A percentile compares a stretch with the other conserved stretches of the same genome.
Conservation (phyloP, 2,797 vertebrate genomes). For the Discoglossus pictus region DNA sequence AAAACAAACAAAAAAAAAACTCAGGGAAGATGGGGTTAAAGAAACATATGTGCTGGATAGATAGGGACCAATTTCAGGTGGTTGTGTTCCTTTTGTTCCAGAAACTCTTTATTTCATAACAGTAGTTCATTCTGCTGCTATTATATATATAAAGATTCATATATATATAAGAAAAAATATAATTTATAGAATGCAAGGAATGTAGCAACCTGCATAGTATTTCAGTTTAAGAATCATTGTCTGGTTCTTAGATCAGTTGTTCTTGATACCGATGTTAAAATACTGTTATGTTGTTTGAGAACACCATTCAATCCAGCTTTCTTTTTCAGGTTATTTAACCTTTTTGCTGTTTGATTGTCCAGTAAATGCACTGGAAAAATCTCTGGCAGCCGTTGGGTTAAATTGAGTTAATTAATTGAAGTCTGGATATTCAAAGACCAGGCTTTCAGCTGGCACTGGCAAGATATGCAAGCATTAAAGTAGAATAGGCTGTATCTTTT, state of each 20-base stretch:
- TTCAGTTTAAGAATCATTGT: constrained; percentile 68
- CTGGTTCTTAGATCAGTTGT: constrained; percentile 62
- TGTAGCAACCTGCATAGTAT: constrained; percentile 80
- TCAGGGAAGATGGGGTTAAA: constrained; percentile 37
- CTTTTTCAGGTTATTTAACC: constrained; percentile 9
- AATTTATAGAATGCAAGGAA: constrained; percentile 80
- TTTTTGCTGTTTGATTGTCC: too few relatives aligned
- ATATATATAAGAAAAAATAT: constrained; percentile 57
- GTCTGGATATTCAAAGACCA: too few relatives aligned
- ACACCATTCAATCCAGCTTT: constrained; percentile 27
- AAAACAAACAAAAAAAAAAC: constrained; percentile 4
- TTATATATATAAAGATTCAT: constrained; percentile 42
- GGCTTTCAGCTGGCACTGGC: too few relatives aligned
- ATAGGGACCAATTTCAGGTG: constrained; percentile 73
- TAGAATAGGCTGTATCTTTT: too few relatives aligned
- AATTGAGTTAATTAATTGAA: too few relatives aligned
- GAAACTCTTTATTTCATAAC: constrained; percentile 70
- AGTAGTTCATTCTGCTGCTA: constrained; percentile 79
- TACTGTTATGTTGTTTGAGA: constrained; percentile 12
- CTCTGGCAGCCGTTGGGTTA: not conserved
- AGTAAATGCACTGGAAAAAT: too few relatives aligned
- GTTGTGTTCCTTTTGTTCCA: constrained; percentile 77
- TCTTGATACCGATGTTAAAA: constrained; percentile 37
- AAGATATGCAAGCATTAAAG: too few relatives aligned
- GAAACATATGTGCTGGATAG: constrained; percentile 67